phyloP scores from a whole-genome alignment of 2,113 vertebrate genomes.

The Rhea americana region DNA sequence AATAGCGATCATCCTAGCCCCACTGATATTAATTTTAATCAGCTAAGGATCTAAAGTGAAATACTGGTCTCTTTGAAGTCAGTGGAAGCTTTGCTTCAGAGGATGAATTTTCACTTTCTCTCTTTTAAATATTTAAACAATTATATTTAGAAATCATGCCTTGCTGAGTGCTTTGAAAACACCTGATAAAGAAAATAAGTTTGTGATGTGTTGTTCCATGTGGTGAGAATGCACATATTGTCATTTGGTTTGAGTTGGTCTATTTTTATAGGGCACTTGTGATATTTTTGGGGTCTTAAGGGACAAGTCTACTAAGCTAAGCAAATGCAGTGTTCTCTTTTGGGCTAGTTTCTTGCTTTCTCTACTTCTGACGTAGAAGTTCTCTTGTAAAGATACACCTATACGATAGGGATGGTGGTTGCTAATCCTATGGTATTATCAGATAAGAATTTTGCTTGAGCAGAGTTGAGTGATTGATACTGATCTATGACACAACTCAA shows the following conservation, averaged over 20 bases:
- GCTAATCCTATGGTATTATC: not conserved
- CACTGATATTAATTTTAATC: not conserved
- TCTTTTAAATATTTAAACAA: not conserved
- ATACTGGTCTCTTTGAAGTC: not conserved
- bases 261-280: not conserved
- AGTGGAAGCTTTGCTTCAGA: not conserved
- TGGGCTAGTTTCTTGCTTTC: not conserved
- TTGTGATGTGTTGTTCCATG: not conserved
- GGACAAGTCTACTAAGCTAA: not conserved
- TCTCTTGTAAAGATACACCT: not conserved
- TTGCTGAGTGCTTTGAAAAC: not conserved
- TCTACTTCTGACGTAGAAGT: not conserved
- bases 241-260: not conserved
- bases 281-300: not conserved
- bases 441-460: not conserved
- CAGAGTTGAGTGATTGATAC: not conserved
- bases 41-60: not conserved
- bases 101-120: not conserved
- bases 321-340: not conserved
- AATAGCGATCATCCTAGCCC: not conserved
- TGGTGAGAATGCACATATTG: not conserved
- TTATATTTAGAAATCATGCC: not conserved
- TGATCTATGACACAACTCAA: not conserved
- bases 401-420: not conserved
- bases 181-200: not conserved